Base-by-base conservation (phyloP, 2,888 invertebrate genomes). In the Agriopis leucophaearia region DNA sequence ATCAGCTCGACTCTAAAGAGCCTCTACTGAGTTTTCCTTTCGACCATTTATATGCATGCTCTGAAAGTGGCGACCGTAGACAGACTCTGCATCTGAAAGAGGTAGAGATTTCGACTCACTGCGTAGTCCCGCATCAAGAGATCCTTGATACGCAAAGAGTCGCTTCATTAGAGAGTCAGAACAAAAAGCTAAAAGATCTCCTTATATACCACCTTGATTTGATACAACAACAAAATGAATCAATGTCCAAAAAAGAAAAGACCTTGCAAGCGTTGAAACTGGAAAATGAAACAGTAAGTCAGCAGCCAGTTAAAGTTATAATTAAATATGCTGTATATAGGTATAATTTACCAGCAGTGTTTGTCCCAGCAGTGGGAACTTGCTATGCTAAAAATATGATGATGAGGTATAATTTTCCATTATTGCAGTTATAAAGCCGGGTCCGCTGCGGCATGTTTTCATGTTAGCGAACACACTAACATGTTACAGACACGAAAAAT, bases 161-260 rank as follows among this genome's bases (percentile, higher is more conserved):
- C 79, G 89, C 88, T 80, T 90, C 83, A 7, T 79, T 87, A 65
- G 89, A 88, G 66, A 79, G 69, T 81, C 96, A 96, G 91, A 96
- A 96, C 87, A 95, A 94, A 85, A 95, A 95, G 80, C 92, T 96
- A 60, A 97, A 97, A 89, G 96, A 97, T 74, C 95, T 98, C 83
- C 92, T 98, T 73, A 91, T 97, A 68, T 95, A 97, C 75, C 98
- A 98, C 87, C 94, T 98, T 80, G 98, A 98, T 88, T 93, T 98
- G 71, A 97, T 98, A 84, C 98, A 98, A 87, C 97, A 98, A 89
- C 98, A 98, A 89, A 97, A 97, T 81, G 97, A 98, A 82, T 95
- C 96, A 79, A 95, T 98, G 73, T 94, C 96, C 75, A 96, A 96
- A 77, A 97, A 97, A 88, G 98, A 98, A 78, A 97, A 96, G 85